Conservation (phyloP, 2,888 invertebrate species). For the Diarsia brunnea region DNA sequence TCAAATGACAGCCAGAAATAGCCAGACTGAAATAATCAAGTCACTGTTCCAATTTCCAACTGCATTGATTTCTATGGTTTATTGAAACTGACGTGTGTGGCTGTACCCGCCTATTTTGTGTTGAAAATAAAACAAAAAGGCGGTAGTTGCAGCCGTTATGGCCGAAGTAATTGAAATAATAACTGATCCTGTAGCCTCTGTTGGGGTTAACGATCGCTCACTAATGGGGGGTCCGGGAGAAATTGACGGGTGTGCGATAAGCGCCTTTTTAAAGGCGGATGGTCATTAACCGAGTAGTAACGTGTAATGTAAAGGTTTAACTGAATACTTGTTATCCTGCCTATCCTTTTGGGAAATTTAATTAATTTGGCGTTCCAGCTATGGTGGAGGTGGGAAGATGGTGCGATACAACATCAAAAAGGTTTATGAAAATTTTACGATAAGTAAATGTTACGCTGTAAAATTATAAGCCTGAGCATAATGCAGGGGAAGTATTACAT, state of each 20-base stretch:
- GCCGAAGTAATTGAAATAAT: constrained; percentile 73
- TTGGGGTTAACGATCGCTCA: constrained; percentile 67
- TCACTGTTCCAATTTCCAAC: constrained; percentile 14
- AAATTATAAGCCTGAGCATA: not conserved
- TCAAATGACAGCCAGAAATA: constrained; percentile 21
- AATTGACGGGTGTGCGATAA: constrained; percentile 60
- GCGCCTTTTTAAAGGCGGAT: constrained; percentile 58
- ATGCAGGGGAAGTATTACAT: not conserved
- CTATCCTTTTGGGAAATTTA: constrained; percentile 48
- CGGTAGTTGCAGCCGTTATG: constrained; percentile 50
- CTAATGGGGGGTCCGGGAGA: constrained; percentile 64
- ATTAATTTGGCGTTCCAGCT: constrained; percentile 51
- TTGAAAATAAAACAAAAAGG: constrained; percentile 64
- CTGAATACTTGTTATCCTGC: constrained; percentile 50
- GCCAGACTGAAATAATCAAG: constrained; percentile 35
- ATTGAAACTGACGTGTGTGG: constrained; percentile 22
- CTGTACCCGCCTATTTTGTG: constrained; percentile 27
- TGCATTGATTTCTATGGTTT: constrained; percentile 27
- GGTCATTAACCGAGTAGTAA: constrained; percentile 48
- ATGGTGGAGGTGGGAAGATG: not conserved
- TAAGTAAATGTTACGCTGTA: not conserved
- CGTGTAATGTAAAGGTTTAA: constrained; percentile 52
- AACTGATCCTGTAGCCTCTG: constrained; percentile 60
- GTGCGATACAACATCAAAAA: not conserved
- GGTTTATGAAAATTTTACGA: constrained; percentile 6